These are phyloP conservation scores for Asarcornis scutulata DNA, from an alignment of 2,113 vertebrate species.

Conservation along the genomic window DNA sequence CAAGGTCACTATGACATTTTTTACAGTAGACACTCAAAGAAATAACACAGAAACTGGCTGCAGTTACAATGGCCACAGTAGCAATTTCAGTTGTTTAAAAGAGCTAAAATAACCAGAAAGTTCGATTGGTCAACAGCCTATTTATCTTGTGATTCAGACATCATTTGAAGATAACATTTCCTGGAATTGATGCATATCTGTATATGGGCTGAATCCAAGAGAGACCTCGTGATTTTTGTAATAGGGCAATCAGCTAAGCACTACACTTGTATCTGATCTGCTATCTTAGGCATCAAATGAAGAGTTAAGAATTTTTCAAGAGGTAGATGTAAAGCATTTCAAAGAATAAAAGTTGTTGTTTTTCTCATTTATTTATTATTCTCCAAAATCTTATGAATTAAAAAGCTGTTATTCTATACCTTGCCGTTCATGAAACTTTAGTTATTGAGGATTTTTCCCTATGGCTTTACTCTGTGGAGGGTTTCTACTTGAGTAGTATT, in stretches of 20 bases:
- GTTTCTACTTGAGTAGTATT: background rate
- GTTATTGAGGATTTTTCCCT: background rate
- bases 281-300: background rate
- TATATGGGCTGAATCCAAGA: background rate
- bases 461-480: background rate
- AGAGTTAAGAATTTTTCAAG: background rate
- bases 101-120: conserved; percentile 29
- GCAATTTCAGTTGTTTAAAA: conserved; percentile 8
- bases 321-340: background rate
- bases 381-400: background rate
- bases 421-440: background rate
- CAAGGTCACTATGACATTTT: conserved; percentile 47
- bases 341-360: background rate
- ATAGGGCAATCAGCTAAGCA: background rate
- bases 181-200: conserved; percentile 34
- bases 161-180: conserved; percentile 30
- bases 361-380: background rate
- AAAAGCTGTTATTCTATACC: background rate
- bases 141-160: conserved; percentile 28
- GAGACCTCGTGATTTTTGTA: background rate
- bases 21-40: conserved; percentile 1
- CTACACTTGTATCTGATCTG: background rate
- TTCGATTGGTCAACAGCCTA: conserved; percentile 16
- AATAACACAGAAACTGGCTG: background rate
- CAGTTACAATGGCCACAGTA: background rate